Conservation (phyloP, 1,140 invertebrate species). For the Drosophila yakuba region DNA sequence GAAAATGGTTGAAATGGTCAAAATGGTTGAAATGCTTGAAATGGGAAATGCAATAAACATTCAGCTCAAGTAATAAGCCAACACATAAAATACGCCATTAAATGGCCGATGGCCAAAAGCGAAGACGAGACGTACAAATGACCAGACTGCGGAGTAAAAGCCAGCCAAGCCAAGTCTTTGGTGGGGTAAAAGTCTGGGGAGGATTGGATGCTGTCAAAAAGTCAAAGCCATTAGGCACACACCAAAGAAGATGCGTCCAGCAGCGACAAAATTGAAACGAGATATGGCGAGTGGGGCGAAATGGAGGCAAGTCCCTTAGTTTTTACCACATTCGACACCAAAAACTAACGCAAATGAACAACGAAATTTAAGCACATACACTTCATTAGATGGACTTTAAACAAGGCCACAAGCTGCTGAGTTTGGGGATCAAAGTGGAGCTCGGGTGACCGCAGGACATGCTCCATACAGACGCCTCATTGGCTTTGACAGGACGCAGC, state of each 20-base stretch:
- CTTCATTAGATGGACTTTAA: conserved; percentile 65
- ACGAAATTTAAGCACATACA: conserved; percentile 41
- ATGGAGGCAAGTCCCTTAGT: neutral
- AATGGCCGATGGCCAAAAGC: conserved; percentile 47
- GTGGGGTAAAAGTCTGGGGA: conserved; percentile 18
- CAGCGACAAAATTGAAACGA: conserved; percentile 35
- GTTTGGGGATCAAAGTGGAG: too few species aligned
- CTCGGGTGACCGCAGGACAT: conserved; percentile 37
- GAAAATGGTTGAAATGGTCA: conserved; percentile 12
- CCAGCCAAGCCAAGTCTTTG: too few species aligned
- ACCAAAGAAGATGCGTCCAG: conserved; percentile 29
- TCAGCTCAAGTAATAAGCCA: conserved; percentile 67
- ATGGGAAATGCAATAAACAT: conserved; percentile 70
- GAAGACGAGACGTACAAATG: conserved; percentile 15
- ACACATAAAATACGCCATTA: conserved; percentile 70
- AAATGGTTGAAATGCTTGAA: conserved; percentile 9
- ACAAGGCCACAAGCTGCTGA: conserved; percentile 2
- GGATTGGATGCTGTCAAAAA: conserved; percentile 71
- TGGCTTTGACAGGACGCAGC: conserved; percentile 46
- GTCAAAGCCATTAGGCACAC: conserved; percentile 80
- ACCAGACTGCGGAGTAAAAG: neutral
- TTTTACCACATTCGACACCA: conserved; percentile 13
- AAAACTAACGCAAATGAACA: conserved; percentile 50
- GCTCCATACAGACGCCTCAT: conserved; percentile 31
- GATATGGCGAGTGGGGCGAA: conserved; percentile 2